These are phyloP conservation scores for Carettochelys insculpta DNA, from an alignment of 2,113 vertebrate species.

Conservation along the genomic window DNA sequence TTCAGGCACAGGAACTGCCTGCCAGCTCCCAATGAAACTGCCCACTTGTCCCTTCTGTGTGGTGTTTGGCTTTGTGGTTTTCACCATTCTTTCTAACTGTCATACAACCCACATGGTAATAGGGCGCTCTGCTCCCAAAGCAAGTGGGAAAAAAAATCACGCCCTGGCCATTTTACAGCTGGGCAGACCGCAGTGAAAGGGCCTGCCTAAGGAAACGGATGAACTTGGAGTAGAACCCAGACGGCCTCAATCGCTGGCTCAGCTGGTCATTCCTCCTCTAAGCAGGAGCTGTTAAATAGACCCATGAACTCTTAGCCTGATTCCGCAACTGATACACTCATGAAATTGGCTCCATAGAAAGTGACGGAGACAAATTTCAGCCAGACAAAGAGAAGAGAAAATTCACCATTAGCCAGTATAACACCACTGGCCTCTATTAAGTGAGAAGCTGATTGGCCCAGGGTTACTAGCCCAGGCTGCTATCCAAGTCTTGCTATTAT, in stretches of 20 bases:
- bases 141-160: neutral
- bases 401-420: neutral
- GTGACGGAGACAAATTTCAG: neutral
- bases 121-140: neutral
- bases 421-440: neutral
- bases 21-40: neutral
- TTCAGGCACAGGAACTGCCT: neutral
- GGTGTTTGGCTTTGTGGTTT: neutral
- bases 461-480: too few relatives aligned
- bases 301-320: neutral
- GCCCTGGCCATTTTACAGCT: too few relatives aligned
- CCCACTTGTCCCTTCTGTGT: neutral
- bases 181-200: neutral
- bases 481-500: neutral
- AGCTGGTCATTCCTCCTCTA: neutral
- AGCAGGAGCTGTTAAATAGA: neutral
- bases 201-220: neutral
- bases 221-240: neutral
- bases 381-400: neutral
- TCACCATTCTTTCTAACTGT: neutral
- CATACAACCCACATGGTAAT: neutral
- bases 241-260: neutral
- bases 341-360: neutral
- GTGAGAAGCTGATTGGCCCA: neutral
- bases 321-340: neutral